Base-by-base conservation (phyloP, 2,888 invertebrate species). In the Xestia c-nigrum region DNA sequence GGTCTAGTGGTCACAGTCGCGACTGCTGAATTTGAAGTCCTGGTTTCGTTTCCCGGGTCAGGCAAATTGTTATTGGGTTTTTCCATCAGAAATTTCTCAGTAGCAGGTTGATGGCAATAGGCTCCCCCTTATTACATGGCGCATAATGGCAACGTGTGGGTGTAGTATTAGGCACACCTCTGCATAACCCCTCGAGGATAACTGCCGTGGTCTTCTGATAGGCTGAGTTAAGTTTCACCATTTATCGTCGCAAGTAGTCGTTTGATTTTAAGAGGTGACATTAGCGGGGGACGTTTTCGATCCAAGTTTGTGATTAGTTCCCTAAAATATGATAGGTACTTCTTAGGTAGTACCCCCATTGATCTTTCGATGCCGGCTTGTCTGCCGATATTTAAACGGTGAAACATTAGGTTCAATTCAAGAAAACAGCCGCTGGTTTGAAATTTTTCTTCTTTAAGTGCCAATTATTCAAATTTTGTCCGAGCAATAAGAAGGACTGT, bases 181-280 rank as follows among this genome's bases (percentile, higher is more conserved):
- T 57, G 24, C 14, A 5, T 57, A 57, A 57, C 6, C 14, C 57
- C 16, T 59, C 7, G 57, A 14, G 24, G 24, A 59, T 59, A 31
- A 59, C 16, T 59, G 16, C 24, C 16, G 57, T 14, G 31, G 59
- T 43, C 7, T 43, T 43, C 43, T 43, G 4, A n/a, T 43, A n/a
- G n/a, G 38, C n/a, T 43, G 7, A 64, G 38, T 24, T 57, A 57
- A 24, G 55, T 24, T 55, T 55, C n/a, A n/a, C n/a, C 72, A 24
- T 64, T 50, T 31, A 40, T 72, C n/a, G 19, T 19, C 59, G 7
- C 31, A 19, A 50, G 21, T 21, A 5, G 67, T 46, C 68, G n/a
- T 73, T 72, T 72, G 24, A 52, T 66, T 72, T 72, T 40, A 72
- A 19, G 50, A 31, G 12, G n/a, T 67, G 10, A 31, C 55, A 66